These are phyloP conservation scores for Pseudomugil gertrudae DNA, from an alignment of 2,797 vertebrate species.

Conservation along the genomic window DNA sequence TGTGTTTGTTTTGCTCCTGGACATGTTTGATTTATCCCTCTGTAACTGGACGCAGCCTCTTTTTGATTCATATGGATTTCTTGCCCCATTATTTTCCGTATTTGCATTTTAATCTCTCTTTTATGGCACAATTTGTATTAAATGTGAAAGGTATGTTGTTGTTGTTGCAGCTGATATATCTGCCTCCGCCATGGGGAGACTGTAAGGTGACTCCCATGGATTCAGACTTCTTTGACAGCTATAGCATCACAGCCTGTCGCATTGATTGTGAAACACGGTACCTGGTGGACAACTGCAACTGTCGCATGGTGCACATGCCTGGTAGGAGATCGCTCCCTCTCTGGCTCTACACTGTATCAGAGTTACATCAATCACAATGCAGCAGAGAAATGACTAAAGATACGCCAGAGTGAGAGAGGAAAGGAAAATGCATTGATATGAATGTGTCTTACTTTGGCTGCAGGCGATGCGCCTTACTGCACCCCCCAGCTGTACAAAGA, in stretches of 20 bases:
- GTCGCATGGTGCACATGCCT: slow-evolving; percentile 99
- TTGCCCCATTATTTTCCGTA: not conserved
- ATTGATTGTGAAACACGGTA: slow-evolving; percentile 99
- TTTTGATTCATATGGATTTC: not conserved
- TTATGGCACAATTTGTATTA: not conserved
- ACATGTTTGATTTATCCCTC: slow-evolving; percentile 8
- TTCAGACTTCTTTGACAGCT: slow-evolving; percentile 94
- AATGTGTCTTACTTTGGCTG: slow-evolving; percentile 45
- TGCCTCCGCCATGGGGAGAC: slow-evolving; percentile 96
- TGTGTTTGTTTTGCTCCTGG: not conserved
- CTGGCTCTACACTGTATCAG: not conserved
- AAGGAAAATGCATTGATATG: slow-evolving; percentile 11
- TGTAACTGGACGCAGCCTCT: not conserved
- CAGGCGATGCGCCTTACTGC: slow-evolving; percentile 96
- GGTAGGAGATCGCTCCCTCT: slow-evolving; percentile 75
- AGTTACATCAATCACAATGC: slow-evolving; percentile 7
- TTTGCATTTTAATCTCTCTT: not conserved
- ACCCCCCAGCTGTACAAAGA: slow-evolving; percentile 98
- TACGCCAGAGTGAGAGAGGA: slow-evolving; percentile 5
- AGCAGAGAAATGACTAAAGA: not conserved
- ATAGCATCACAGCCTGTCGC: slow-evolving; percentile 97
- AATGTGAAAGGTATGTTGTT: slow-evolving; percentile 3
- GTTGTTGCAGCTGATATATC: slow-evolving; percentile 89
- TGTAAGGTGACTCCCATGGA: slow-evolving; percentile 91
- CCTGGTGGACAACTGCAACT: slow-evolving; percentile 99